Conservation (phyloP, 2,797 vertebrate species). For the Rhabdomys pumilio region DNA sequence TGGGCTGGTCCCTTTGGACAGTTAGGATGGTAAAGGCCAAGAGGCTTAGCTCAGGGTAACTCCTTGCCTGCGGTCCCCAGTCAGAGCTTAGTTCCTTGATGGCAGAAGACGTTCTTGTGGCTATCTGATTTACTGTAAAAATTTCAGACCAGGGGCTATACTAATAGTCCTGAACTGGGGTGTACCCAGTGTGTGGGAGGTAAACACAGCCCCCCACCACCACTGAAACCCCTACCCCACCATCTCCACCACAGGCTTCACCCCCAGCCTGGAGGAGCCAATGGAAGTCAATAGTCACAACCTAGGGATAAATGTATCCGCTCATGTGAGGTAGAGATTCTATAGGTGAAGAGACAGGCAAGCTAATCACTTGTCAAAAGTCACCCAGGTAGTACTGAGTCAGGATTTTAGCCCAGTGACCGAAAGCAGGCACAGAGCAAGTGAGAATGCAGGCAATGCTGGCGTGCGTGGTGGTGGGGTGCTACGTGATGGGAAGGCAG, state of each 20-base stretch:
- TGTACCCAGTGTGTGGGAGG: accelerated
- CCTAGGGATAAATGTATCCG: background rate
- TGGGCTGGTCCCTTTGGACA: background rate
- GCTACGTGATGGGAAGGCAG: background rate
- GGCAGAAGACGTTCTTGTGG: background rate
- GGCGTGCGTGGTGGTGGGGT: background rate
- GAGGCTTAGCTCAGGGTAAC: background rate
- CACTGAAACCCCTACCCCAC: background rate
- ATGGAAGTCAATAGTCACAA: background rate
- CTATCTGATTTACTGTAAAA: background rate
- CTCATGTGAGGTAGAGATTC: background rate
- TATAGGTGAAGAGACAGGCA: background rate
- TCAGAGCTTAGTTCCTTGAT: background rate
- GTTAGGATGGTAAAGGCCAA: too few relatives aligned
- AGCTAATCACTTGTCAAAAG: background rate
- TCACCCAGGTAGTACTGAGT: background rate
- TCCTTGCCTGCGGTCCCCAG: accelerated
- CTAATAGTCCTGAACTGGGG: background rate
- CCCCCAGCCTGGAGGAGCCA: accelerated
- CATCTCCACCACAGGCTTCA: background rate
- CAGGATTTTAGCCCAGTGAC: background rate
- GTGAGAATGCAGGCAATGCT: background rate
- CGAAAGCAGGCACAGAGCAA: background rate
- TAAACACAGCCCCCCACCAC: background rate
- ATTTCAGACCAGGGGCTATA: background rate